Evolutionary conservation across 2,888 invertebrate genomes (phyloP).

Genomic region (Macaria liturata): DNA sequence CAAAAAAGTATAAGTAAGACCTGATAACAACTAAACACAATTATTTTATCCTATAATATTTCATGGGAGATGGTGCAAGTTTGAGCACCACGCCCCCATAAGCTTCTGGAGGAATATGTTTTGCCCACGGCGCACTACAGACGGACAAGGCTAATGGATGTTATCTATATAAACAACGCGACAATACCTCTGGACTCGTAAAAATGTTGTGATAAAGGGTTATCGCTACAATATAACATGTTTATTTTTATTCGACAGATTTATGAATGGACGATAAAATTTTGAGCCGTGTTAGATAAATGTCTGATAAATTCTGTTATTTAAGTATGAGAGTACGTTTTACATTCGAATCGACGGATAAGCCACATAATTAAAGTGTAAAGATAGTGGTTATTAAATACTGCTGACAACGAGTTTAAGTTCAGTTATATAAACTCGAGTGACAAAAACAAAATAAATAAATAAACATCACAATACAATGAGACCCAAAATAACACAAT

Average conservation of each 20-base stretch:
- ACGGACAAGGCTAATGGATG: conserved; percentile 59
- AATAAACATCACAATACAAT: no score
- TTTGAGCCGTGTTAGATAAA: background rate
- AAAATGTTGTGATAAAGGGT: conserved; percentile 40
- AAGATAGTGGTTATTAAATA: no score
- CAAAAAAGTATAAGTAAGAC: background rate
- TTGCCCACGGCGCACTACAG: conserved; percentile 41
- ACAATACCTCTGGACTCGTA: conserved; percentile 30
- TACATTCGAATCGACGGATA: no score
- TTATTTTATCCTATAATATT: no score
- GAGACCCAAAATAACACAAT: no score
- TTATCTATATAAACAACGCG: conserved; percentile 66
- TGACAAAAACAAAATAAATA: no score
- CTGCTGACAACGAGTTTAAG: no score
- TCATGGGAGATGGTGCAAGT: conserved; percentile 22
- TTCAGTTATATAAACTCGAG: no score
- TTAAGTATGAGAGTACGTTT: no score
- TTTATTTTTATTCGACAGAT: conserved; percentile 3
- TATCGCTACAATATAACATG: conserved; percentile 8
- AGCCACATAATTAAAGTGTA: no score
- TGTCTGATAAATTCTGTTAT: no score
- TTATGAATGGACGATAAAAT: conserved; percentile 8
- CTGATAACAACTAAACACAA: no score
- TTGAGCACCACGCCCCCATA: conserved; percentile 39
- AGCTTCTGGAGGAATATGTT: conserved; percentile 56